Evolutionary conservation across 64 coral and sea anemone genomes (phyloP), one percentile per base, ranked within the genome.

Genomic region (Acropora tenuis): DNA sequence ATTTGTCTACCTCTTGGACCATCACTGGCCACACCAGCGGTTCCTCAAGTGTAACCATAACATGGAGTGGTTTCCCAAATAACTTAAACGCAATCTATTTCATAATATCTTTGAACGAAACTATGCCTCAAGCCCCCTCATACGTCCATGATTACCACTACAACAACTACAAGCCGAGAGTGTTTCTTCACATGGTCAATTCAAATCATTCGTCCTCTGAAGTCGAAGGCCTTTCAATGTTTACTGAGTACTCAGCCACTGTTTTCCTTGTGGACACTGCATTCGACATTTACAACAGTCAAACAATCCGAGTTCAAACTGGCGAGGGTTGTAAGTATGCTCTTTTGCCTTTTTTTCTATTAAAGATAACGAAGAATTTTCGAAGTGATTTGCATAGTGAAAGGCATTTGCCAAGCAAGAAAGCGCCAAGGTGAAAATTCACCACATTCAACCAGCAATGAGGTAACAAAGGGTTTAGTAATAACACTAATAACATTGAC

Each of bases 31-130:
- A 83, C 3, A 17, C 48, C 60, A 12, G 3, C 0, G 57, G 41
- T 65, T 58, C 30, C 13, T 41, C 15, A 6, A 45, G 41, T 17
- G 13, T 83, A 4, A 16, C 5, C 18, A 17, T 83, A 16, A 41
- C 66, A 11, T 83, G 80, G 80, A 67, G 59, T 47, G 57, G 20
- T 17, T 83, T 46, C 1, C 80, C 80, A 44, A n/a, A n/a, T n/a
- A n/a, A 45, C 1, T 4, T 83, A 6, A 40, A 17, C 1, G 0
- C 43, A 2, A 15, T 13, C 1, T 83, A 46, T 52, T 83, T 83
- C 41, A 67, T 83, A 44, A 17, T 83, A 46, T 83, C 60, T 16
- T 13, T 83, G 13, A 83, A 83, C 12, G 58, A 83, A 20, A 83
- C 80, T n/a, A n/a, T n/a, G n/a, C n/a, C n/a, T n/a, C 80, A 83